Base-by-base conservation (phyloP, 1,140 invertebrate genomes). In the Drosophila kurseongensis region DNA sequence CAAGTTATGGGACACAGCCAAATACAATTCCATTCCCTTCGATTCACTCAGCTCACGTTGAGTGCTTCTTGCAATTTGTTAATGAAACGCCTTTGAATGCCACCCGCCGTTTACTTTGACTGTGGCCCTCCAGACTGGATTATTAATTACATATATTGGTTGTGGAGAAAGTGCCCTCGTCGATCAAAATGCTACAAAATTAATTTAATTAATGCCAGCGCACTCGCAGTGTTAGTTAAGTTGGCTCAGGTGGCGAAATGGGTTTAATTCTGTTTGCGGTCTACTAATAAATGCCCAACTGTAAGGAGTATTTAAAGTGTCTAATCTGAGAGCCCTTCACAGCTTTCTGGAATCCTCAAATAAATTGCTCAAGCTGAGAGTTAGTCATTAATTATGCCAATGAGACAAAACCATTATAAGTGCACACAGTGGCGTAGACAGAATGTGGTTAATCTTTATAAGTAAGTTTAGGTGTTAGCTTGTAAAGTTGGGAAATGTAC, bases 81-180 rank as follows among this genome's bases (percentile, higher is more conserved):
- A 75, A 75, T 75, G 72, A 75, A 75, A 75, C 38, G 40, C 42
- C 51, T 58, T 48, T 45, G 29, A 13, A 9, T 50, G 14, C 41
- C 36, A 35, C 10, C 29, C 47, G 9, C 27, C 32, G 45, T 23
- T 41, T 29, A 29, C 36, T n/a, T 41, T 41, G 48, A 3, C 36
- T 29, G 10, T 16, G 14, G 38, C 9, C 18, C 32, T 44, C 14
- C 40, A 29, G 45, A 38, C 36, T 10, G 42, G 41, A 51, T 75
- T 63, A 57, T 75, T 75, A 75, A 75, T 75, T 75, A 74, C 59
- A 75, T 29, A 63, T 75, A 63, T 74, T 50, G 67, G 13, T 36
- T 41, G 36, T 8, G 44, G 5, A 13, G 35, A 40, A 42, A 51
- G 59, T 69, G 67, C 51, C 13, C 29, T 38, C 60, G 63, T 75